Conservation (phyloP, 2,888 invertebrate genomes). For the Phanerotoma sp. region DNA sequence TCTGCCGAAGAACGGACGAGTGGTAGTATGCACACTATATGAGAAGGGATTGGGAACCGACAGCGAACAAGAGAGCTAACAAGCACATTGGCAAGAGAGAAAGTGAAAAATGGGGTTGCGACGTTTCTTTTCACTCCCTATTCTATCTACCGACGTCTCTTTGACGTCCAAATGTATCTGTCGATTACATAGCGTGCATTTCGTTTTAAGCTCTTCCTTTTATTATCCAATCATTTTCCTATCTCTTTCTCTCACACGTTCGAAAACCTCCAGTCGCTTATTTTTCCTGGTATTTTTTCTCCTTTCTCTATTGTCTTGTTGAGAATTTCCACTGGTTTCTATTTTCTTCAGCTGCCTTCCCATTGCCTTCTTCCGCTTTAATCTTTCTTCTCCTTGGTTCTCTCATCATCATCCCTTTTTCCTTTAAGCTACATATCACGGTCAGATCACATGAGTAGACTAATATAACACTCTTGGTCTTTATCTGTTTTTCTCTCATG, state of each 20-base stretch:
- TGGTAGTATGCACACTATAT: no score
- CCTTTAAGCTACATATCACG: neutral
- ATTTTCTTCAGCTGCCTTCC: no score
- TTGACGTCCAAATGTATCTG: no score
- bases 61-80: neutral
- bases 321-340: no score
- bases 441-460: neutral
- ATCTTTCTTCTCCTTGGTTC: no score
- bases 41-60: slow-evolving; percentile 9
- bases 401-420: no score
- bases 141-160: slow-evolving; percentile 1
- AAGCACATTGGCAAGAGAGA: slow-evolving; percentile 7
- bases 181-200: neutral
- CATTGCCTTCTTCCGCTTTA: no score
- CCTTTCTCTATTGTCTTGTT: no score
- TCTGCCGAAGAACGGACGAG: slow-evolving; percentile 19
- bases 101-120: neutral
- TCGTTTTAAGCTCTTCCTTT: neutral
- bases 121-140: neutral
- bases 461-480: neutral
- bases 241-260: slow-evolving; percentile 3
- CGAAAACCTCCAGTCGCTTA: neutral
- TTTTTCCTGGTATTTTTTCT: no score
- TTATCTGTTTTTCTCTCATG: neutral
- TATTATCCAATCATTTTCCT: neutral